Conservation (phyloP, 2,888 invertebrate genomes). For the Epistrophe grossulariae region DNA sequence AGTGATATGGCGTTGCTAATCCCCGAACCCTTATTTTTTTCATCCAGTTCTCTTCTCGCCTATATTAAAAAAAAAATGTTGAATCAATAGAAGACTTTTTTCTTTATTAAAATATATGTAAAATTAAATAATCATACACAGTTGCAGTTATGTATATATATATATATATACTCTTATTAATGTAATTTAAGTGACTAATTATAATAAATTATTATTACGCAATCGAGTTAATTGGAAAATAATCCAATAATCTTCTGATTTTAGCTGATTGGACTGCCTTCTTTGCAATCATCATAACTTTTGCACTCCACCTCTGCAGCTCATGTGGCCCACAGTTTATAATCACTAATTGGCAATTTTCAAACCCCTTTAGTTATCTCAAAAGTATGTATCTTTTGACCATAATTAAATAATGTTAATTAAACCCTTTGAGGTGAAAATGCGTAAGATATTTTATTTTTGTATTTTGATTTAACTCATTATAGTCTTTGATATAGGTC, state of each 20-base stretch:
- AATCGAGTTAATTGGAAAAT: constrained; percentile 30
- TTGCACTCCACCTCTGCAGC: not conserved
- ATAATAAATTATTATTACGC: constrained; percentile 9
- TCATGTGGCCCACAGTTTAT: too few species aligned
- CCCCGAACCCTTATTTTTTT: too few species aligned
- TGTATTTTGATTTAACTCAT: not conserved
- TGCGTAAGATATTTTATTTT: not conserved
- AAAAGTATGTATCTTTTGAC: not conserved
- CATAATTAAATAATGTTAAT: not conserved
- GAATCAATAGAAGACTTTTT: too few species aligned
- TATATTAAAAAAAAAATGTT: too few species aligned
- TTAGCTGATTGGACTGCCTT: constrained; percentile 1
- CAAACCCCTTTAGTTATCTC: not conserved
- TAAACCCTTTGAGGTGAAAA: not conserved
- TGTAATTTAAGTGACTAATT: constrained; percentile 6
- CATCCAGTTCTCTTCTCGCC: too few species aligned
- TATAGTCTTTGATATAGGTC: too few species aligned
- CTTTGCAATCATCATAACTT: constrained; percentile 2
- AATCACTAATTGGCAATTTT: constrained; percentile 24
- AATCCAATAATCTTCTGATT: constrained; percentile 15
- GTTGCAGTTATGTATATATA: not conserved
- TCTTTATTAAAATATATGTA: too few species aligned
- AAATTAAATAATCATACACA: not conserved
- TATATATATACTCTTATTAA: not conserved
- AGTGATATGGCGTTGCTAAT: too few species aligned